These are phyloP conservation scores for Apostichopus parvimensis DNA, from an alignment of 35 echinoderm and acorn worm species.

Conservation along the genomic window DNA sequence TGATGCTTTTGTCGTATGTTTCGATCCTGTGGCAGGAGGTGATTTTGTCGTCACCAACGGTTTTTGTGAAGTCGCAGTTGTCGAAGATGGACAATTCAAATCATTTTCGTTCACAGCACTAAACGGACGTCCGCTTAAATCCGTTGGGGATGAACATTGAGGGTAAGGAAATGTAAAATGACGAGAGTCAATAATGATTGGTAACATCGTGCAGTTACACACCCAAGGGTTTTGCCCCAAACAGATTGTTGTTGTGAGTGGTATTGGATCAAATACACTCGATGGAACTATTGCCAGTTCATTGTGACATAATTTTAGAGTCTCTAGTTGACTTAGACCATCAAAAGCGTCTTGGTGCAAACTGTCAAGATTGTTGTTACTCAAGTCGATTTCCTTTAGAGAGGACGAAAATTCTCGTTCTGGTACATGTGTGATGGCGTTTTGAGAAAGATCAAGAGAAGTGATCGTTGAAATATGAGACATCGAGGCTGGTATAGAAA, in stretches of 20 bases:
- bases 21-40: background rate
- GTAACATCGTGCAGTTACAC: conserved; percentile 15
- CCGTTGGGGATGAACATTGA: background rate
- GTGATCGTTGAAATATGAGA: conserved; percentile 27
- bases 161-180: background rate
- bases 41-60: background rate
- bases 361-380: background rate
- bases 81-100: background rate
- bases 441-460: conserved; percentile 32
- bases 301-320: conserved; percentile 24
- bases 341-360: background rate
- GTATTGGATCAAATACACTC: background rate
- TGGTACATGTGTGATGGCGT: conserved; percentile 1
- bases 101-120: background rate
- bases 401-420: conserved; percentile 7
- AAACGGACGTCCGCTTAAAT: conserved; percentile 2
- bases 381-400: conserved; percentile 9
- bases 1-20: background rate
- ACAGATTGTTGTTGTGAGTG: background rate
- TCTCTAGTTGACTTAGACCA: background rate
- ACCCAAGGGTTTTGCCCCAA: conserved; percentile 20
- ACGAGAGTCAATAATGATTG: background rate
- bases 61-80: background rate
- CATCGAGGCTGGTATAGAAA: conserved; percentile 27
- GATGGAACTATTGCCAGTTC: background rate